Conservation (phyloP, 1,140 invertebrate species). For the Euwallacea fornicatus region DNA sequence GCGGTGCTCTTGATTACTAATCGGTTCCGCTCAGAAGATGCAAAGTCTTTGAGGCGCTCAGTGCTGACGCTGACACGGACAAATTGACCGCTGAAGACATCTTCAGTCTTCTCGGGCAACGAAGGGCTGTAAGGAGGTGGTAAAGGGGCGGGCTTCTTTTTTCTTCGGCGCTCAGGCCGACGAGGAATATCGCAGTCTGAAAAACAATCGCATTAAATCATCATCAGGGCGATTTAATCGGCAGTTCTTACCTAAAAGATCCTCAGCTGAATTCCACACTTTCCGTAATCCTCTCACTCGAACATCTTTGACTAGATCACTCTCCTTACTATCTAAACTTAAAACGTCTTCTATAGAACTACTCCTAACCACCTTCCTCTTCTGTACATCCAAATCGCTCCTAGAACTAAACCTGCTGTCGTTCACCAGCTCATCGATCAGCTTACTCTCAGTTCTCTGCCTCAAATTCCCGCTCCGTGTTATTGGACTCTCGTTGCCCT, state of each 20-base stretch:
- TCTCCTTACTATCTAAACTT: conserved; percentile 36
- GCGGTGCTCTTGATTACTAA: conserved; percentile 41
- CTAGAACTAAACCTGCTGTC: conserved; percentile 35
- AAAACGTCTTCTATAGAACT: conserved; percentile 44
- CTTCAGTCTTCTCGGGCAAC: conserved; percentile 33
- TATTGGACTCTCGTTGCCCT: conserved; percentile 15
- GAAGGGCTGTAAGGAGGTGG: conserved; percentile 33
- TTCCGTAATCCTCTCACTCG: conserved; percentile 41
- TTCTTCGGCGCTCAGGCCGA: conserved; percentile 47
- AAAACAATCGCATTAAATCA: conserved; percentile 4
- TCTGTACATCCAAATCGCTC: conserved; percentile 31
- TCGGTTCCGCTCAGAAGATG: conserved; percentile 28
- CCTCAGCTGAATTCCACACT: conserved; percentile 50
- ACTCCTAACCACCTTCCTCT: conserved; percentile 34
- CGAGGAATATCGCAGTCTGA: conserved; percentile 42
- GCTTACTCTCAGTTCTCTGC: conserved; percentile 40
- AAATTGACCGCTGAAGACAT: conserved; percentile 49
- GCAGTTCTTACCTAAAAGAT: conserved; percentile 41
- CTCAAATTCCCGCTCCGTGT: conserved; percentile 35
- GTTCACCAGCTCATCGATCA: conserved; percentile 30
- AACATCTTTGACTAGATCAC: conserved; percentile 42
- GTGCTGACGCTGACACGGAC: conserved; percentile 47
- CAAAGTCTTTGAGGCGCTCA: conserved; percentile 32
- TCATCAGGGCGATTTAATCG: too few relatives aligned
- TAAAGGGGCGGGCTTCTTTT: conserved; percentile 46